These are phyloP conservation scores for Mythimna albipuncta DNA, from an alignment of 2,888 invertebrate genomes.

Conservation along the genomic window DNA sequence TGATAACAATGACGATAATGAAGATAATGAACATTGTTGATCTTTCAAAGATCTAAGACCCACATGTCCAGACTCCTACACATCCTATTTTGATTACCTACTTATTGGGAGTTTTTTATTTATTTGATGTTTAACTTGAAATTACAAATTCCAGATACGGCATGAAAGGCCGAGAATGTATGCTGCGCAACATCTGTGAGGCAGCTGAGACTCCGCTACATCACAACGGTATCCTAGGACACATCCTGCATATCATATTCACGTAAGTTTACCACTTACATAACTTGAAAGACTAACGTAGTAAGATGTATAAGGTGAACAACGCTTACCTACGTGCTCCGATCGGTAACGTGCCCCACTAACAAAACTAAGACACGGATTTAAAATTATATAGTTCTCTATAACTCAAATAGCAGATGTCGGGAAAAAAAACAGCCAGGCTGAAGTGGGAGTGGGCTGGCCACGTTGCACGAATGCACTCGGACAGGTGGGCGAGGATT, in stretches of 20 bases:
- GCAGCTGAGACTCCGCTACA: constrained; percentile 92
- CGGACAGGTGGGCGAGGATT: too few species aligned
- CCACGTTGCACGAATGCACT: too few species aligned
- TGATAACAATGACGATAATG: neutral
- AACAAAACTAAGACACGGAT: too few species aligned
- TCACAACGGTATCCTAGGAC: constrained; percentile 92
- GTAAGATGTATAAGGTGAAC: too few species aligned
- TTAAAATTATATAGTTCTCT: too few species aligned
- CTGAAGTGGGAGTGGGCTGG: too few species aligned
- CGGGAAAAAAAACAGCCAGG: too few species aligned
- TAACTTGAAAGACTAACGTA: neutral
- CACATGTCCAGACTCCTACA: neutral
- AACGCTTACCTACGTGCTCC: too few species aligned
- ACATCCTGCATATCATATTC: constrained; percentile 93
- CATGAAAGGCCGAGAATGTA: constrained; percentile 92
- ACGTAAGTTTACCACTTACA: constrained; percentile 89
- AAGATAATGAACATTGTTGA: neutral
- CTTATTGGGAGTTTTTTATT: too few species aligned
- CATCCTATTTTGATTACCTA: neutral
- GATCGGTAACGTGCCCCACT: too few species aligned
- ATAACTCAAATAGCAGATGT: too few species aligned
- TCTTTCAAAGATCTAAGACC: neutral
- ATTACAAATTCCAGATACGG: constrained; percentile 85
- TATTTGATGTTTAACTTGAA: neutral
- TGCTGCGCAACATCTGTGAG: constrained; percentile 93